Evolutionary conservation across 1,140 invertebrate genomes (phyloP), one percentile per base, ranked within the genome.

Genomic region (Bombus soroeensis): DNA sequence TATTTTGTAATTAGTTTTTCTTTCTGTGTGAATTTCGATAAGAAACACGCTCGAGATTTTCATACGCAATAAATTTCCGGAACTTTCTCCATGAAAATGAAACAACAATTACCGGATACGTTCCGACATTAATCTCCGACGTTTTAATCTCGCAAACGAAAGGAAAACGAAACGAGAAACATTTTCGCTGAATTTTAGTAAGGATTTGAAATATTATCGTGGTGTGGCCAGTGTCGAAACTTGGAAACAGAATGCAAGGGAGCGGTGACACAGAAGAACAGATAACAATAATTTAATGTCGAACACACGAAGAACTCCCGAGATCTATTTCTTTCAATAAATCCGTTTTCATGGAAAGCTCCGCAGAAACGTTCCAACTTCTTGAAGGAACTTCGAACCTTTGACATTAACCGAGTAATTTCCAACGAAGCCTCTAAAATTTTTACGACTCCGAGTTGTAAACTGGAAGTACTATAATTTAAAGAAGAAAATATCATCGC

Each of bases 251-350:
- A 43, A 76, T 53, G 59, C 59, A 47, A 83, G 43, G 12, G 13
- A 39, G 59, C n/a, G 5, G 43, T 37, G 72, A 39, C 22, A 53
- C 41, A 64, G 34, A 47, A 57, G 47, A 70, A 47, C 37, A 53
- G 64, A 59, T 64, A 78, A 57, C 18, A 37, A 39, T 79, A 43
- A 84, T 79, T 84, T 79, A 84, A 84, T 79, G 66, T 41, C 47
- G 39, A 34, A 18, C 37, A 3, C 13, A 34, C 22, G 32, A 68
- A 70, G 25, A 28, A 37, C 39, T 39, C 18, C 9, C 13, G 75
- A 78, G 74, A 34, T 71, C 47, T 66, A 71, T 84, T 70, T 78
- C 82, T 71, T 78, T 83, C 81, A 76, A 77, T 68, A 70, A 57
- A 77, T 83, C 18, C 81, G 32, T 5, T 59, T 32, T 3, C 9